Evolutionary conservation across 2,113 vertebrate genomes (phyloP).

Genomic region (Paradoxurus hermaphroditus): DNA sequence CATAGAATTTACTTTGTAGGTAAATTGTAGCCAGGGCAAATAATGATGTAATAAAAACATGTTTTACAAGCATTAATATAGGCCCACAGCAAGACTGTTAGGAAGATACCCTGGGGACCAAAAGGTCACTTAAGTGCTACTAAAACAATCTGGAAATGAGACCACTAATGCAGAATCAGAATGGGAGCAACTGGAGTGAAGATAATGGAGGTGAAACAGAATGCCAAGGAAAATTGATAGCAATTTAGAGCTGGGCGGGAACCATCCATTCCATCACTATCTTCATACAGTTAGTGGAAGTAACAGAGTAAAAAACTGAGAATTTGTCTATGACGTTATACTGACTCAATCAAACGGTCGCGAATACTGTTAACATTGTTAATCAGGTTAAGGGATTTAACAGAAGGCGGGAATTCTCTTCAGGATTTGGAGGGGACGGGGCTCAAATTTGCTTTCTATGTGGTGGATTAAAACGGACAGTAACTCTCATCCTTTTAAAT

Average conservation of each 20-base stretch:
- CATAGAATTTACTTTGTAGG: not conserved
- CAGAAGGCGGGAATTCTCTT: not conserved
- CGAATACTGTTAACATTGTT: not conserved
- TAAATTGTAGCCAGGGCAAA: not conserved
- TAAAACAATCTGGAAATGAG: not conserved
- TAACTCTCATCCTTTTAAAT: not conserved
- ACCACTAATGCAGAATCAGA: not conserved
- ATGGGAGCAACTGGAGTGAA: not conserved
- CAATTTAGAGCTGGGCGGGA: not conserved
- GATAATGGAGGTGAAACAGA: not conserved
- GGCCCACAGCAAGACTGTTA: not conserved
- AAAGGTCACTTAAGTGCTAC: not conserved
- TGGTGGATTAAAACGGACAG: not conserved
- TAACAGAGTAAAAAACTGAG: not conserved
- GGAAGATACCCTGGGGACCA: not conserved
- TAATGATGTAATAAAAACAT: not conserved
- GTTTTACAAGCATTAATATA: not conserved
- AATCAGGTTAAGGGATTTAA: not conserved
- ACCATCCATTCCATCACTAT: not conserved
- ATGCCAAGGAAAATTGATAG: not conserved
- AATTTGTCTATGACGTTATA: not conserved
- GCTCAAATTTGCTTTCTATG: not conserved
- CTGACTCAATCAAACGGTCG: not conserved
- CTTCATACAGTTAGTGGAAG: not conserved
- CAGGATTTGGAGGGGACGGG: not conserved